phyloP scores from a whole-genome alignment of 2,888 invertebrate species.

The Buathra laborator region DNA sequence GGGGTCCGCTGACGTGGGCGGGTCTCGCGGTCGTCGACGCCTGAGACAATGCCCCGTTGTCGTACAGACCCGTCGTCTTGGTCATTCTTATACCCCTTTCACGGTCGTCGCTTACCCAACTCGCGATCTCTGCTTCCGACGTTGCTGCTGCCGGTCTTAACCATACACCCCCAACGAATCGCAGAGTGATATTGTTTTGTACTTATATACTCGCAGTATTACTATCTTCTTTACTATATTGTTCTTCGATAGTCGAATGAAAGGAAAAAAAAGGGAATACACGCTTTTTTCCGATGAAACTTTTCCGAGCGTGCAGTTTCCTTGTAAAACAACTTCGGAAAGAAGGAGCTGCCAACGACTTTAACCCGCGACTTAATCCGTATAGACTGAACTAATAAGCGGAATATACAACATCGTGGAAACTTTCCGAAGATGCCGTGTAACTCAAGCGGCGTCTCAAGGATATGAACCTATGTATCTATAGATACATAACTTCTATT shows the following conservation, averaged over 20 bases:
- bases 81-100: conserved; percentile 32
- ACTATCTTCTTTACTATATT: conserved; percentile 23
- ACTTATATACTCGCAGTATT: conserved; percentile 7
- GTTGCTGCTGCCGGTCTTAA: conserved; percentile 13
- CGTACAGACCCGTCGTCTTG: conserved; percentile 39
- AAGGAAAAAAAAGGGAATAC: background rate
- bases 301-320: background rate
- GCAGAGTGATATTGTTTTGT: conserved; percentile 52
- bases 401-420: background rate
- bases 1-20: conserved; percentile 62
- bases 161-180: conserved; percentile 9
- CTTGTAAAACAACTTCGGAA: background rate
- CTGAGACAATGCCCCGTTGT: conserved; percentile 66
- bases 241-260: conserved; percentile 2
- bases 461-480: background rate
- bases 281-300: background rate
- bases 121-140: conserved; percentile 62
- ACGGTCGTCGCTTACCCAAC: conserved; percentile 26
- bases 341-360: background rate
- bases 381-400: background rate
- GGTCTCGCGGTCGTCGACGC: conserved; percentile 65
- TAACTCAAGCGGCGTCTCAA: background rate
- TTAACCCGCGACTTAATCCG: background rate
- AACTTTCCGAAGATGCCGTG: background rate
- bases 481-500: conserved; percentile 1